Evolutionary conservation across 2,113 vertebrate genomes (phyloP), one percentile per base, ranked within the genome.

Genomic region (Lipophrys pholis): DNA sequence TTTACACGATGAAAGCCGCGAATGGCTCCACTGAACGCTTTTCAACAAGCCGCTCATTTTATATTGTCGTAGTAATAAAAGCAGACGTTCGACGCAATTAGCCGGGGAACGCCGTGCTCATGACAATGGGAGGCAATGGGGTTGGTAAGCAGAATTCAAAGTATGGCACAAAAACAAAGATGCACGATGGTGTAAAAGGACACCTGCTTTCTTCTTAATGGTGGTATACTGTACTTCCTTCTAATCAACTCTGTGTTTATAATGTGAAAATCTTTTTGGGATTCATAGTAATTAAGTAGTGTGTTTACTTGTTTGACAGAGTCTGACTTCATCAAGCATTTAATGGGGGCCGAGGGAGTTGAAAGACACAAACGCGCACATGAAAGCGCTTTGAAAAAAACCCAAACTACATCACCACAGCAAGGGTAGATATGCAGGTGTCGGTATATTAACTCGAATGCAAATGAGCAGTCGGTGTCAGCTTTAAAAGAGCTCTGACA

Each of bases 381-480:
- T 66, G 17, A 61, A 74, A 72, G 41, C 60, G 55, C 76, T 84
- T 65, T 87, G 57, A 82, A 71, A 30, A 46, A 30, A 30, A 30
- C 21, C 21, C 21, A 30, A 54, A 67, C 46, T 71, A 62, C 61
- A 80, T 55, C 36, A 35, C 35, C 61, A 76, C 48, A 69, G 55
- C 63, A 76, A 72, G 64, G 50, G 43, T 41, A 21, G 21, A 50
- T 54, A 35, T 73, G 58, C 59, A 79, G 76, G 76, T 80, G 73
- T 30, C 50, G 53, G 42, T 56, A 60, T 54, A 81, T 59, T 64
- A 62, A 69, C 45, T 49, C 40, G 21, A 56, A 77, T 78, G 48
- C 71, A 80, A 88, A 87, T 88, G 71, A 77, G 53, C 69, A 54
- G 57, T 48, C 45, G 46, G 59, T 43, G 42, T 63, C 50, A 55